Evolutionary conservation across 2,113 vertebrate species (phyloP).

Genomic region (Eurypyga helias): DNA sequence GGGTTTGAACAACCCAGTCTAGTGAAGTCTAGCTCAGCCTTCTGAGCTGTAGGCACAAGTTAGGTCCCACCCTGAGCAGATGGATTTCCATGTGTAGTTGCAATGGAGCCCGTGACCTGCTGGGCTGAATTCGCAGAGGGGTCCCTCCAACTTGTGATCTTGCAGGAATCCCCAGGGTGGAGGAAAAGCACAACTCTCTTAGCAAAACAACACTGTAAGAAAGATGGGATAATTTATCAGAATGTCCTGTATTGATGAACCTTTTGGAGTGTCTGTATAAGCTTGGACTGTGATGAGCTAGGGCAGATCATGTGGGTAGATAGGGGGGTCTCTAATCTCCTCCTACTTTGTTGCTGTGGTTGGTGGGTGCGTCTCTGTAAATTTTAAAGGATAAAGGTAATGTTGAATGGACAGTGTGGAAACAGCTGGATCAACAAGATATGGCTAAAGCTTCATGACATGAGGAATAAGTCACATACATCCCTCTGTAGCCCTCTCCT

Average conservation of each 20-base stretch:
- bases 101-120: accelerated
- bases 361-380: not conserved
- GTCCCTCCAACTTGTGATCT: not conserved
- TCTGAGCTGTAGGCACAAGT: not conserved
- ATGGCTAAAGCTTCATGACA: not conserved
- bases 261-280: not conserved
- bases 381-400: not conserved
- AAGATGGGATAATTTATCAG: not conserved
- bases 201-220: not conserved
- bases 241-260: not conserved
- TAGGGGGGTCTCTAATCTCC: not conserved
- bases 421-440: constrained; percentile 8
- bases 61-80: not conserved
- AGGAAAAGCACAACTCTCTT: not conserved
- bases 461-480: not conserved
- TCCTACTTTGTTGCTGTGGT: not conserved
- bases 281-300: not conserved
- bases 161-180: accelerated
- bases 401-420: not conserved
- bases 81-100: not conserved
- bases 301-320: not conserved
- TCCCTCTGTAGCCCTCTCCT: not conserved
- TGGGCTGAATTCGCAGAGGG: not conserved
- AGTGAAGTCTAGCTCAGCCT: not conserved
- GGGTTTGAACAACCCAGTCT: not conserved